Percentiles rank a stretch among this genome's conserved stretches.
Conservation (phyloP, 2,888 invertebrate species). For the Apamea sordens region DNA sequence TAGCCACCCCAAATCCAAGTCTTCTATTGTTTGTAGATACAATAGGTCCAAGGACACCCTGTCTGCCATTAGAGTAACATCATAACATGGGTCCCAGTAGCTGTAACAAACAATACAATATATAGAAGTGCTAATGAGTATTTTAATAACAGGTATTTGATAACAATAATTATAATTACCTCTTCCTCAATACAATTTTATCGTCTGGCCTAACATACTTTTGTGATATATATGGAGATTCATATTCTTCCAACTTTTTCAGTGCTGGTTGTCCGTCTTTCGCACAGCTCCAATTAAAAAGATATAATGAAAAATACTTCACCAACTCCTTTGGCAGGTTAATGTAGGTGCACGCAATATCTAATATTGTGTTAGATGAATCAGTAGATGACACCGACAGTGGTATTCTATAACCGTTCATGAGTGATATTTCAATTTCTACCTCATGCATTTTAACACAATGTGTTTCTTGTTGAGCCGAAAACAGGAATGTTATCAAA, state of each 20-base stretch:
- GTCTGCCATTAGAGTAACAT: slow-evolving; percentile 95
- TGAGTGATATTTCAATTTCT: slow-evolving; percentile 94
- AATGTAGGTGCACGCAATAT: slow-evolving; percentile 95
- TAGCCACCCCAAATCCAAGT: slow-evolving; percentile 97
- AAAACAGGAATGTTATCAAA: slow-evolving; percentile 96
- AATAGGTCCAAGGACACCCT: slow-evolving; percentile 95
- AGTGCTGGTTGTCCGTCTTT: slow-evolving; percentile 93
- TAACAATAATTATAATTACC: slow-evolving; percentile 85
- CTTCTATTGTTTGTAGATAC: slow-evolving; percentile 96
- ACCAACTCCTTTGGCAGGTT: slow-evolving; percentile 94
- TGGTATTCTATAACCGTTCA: slow-evolving; percentile 96
- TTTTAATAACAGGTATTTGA: neutral
- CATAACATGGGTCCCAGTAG: slow-evolving; percentile 97
- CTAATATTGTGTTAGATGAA: slow-evolving; percentile 95
- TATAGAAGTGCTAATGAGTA: neutral
- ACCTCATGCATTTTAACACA: slow-evolving; percentile 92
- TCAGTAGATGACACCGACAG: slow-evolving; percentile 95
- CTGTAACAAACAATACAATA: slow-evolving; percentile 85
- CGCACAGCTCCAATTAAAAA: slow-evolving; percentile 94
- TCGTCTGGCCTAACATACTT: slow-evolving; percentile 93
- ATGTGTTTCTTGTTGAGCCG: slow-evolving; percentile 97
- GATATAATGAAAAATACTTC: slow-evolving; percentile 97
- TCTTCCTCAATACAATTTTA: slow-evolving; percentile 96
- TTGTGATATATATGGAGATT: slow-evolving; percentile 98
- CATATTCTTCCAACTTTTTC: slow-evolving; percentile 98